Evolutionary conservation across 1,140 invertebrate genomes (phyloP).

Genomic region (Drosophila bocki): DNA sequence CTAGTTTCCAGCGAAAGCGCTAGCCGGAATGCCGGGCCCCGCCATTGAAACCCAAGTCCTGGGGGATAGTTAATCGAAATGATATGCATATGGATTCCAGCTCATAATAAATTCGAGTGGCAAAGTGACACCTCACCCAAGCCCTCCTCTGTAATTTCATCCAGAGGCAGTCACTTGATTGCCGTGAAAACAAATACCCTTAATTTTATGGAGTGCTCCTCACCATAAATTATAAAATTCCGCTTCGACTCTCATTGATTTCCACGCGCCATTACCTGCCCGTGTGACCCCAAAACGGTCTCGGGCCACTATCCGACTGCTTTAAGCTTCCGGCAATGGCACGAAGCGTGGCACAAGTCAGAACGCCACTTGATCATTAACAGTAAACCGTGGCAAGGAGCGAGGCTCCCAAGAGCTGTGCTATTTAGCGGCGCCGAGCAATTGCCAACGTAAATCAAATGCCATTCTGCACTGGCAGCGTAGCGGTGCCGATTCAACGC

Average conservation of each 20-base stretch:
- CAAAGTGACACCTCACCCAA: background rate
- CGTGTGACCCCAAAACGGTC: constrained; percentile 4
- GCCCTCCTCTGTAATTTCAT: constrained; percentile 14
- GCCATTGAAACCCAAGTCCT: constrained; percentile 26
- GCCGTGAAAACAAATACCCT: constrained; percentile 1
- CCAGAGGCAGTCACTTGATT: constrained; percentile 3
- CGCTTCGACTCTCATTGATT: constrained; percentile 41
- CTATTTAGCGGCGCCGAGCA: constrained; percentile 67
- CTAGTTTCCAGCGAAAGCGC: constrained; percentile 24
- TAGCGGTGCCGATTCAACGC: background rate
- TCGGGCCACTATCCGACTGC: constrained; percentile 13
- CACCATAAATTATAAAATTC: constrained; percentile 36
- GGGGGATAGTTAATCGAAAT: constrained; percentile 16
- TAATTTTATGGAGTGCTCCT: constrained; percentile 12
- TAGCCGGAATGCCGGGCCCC: constrained; percentile 20
- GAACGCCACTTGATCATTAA: constrained; percentile 59
- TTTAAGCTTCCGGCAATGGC: constrained; percentile 27
- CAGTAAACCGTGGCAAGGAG: constrained; percentile 18
- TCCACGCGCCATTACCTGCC: constrained; percentile 50
- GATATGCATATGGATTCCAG: constrained; percentile 8
- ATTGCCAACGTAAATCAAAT: constrained; percentile 76
- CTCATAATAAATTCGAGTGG: constrained; percentile 16
- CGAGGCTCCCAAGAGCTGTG: constrained; percentile 3
- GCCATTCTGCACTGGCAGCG: constrained; percentile 60
- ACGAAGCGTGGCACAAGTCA: background rate